Percentiles rank a stretch among this genome's conserved stretches.
phyloP scores from a whole-genome alignment of 2,888 invertebrate genomes.

The Flexamia atlantica region DNA sequence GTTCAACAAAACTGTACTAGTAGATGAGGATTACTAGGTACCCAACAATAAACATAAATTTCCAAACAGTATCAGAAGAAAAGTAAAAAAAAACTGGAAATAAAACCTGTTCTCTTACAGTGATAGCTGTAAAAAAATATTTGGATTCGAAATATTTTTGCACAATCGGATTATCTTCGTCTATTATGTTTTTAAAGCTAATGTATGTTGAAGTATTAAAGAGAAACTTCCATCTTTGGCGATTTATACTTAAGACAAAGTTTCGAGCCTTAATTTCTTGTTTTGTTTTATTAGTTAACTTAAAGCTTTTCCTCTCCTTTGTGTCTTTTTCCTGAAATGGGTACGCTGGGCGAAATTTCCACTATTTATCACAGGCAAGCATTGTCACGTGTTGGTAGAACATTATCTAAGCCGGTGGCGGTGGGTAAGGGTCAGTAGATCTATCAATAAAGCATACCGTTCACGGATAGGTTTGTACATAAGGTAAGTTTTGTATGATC shows the following conservation, averaged over 20 bases:
- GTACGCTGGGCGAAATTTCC: background rate
- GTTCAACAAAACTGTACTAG: too few species aligned
- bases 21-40: too few species aligned
- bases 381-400: background rate
- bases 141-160: too few species aligned
- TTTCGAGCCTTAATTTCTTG: conserved; percentile 42
- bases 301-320: conserved; percentile 24
- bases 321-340: conserved; percentile 2
- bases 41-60: too few species aligned
- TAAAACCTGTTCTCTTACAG: too few species aligned
- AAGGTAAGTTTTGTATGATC: conserved; percentile 62
- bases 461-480: conserved; percentile 53
- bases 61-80: too few species aligned
- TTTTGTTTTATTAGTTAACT: conserved; percentile 15
- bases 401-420: background rate
- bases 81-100: too few species aligned
- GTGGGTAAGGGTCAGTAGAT: conserved; percentile 54
- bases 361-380: background rate
- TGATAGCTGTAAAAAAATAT: too few species aligned
- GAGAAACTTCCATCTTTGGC: conserved; percentile 34
- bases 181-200: too few species aligned
- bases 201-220: too few species aligned
- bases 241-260: conserved; percentile 57
- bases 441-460: conserved; percentile 58
- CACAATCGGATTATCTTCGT: too few species aligned